A percentile compares a stretch with the other conserved stretches of the same genome.
Evolutionary conservation across 2,888 invertebrate species (phyloP).

Genomic region (Lottia scabra): DNA sequence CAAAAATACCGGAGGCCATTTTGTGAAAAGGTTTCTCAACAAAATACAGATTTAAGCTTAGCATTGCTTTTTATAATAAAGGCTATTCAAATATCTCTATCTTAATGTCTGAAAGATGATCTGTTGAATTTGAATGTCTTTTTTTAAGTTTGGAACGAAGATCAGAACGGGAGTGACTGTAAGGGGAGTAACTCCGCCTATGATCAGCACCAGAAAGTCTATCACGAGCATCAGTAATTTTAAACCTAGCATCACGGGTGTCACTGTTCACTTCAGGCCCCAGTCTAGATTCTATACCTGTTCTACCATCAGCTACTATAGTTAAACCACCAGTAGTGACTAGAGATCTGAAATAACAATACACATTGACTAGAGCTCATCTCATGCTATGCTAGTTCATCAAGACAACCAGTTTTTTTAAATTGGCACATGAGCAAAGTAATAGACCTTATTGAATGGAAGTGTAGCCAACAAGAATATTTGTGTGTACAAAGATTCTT

Average conservation of each 20-base stretch:
- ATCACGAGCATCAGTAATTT: not conserved
- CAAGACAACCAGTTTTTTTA: no score
- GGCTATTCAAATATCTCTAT: conserved; percentile 1
- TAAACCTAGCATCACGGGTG: not conserved
- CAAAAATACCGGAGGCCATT: no score
- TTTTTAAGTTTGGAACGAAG: not conserved
- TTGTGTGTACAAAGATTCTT: no score
- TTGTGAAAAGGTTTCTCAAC: no score
- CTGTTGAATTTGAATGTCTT: not conserved
- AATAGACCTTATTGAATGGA: no score
- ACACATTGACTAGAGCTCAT: no score
- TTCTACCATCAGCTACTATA: conserved; percentile 7
- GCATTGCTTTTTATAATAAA: no score
- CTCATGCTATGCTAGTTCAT: no score
- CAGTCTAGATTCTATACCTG: not conserved
- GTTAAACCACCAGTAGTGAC: not conserved
- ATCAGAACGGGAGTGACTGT: not conserved
- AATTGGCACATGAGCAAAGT: no score
- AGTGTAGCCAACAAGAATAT: no score
- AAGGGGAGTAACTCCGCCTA: not conserved
- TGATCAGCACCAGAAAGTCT: not conserved
- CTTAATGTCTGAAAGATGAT: not conserved
- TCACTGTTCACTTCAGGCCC: not conserved
- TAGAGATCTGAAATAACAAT: not conserved
- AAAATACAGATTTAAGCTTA: no score